phyloP scores from a whole-genome alignment of 2,113 vertebrate species.

The Colistium nudipinnis region DNA sequence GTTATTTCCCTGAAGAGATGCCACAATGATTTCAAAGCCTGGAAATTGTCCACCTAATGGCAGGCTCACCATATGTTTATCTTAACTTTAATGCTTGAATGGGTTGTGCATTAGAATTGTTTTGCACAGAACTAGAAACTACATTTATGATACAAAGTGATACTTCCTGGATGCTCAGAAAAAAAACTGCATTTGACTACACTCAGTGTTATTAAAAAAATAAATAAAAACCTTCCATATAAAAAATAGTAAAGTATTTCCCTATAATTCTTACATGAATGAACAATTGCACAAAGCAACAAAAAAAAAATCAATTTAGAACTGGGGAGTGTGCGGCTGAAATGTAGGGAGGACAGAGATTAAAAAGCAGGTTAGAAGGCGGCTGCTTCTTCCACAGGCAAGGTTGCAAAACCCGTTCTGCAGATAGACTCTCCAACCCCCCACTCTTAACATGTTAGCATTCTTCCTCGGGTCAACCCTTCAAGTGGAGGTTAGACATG shows the following conservation, averaged over 20 bases:
- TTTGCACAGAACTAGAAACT: not conserved
- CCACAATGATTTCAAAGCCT: conserved; percentile 5
- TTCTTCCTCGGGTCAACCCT: conserved; percentile 70
- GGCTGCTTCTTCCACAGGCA: conserved; percentile 55
- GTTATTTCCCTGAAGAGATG: not conserved
- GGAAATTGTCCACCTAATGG: conserved; percentile 9
- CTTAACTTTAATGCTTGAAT: conserved; percentile 13
- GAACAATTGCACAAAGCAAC: conserved; percentile 9
- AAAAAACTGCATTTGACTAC: not conserved
- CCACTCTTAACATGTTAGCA: conserved; percentile 60
- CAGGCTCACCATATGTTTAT: conserved; percentile 5
- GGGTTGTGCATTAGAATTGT: not conserved
- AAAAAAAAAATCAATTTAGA: conserved; percentile 18
- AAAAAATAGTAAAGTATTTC: not conserved
- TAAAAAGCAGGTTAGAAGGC: conserved; percentile 66
- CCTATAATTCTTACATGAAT: conserved; percentile 18
- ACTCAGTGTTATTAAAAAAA: not conserved
- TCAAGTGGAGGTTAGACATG: conserved; percentile 62
- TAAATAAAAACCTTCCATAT: not conserved
- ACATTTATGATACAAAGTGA: not conserved
- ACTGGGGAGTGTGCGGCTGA: conserved; percentile 48
- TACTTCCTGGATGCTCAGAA: not conserved
- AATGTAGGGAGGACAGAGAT: conserved; percentile 71
- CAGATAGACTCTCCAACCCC: conserved; percentile 58
- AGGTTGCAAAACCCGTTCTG: conserved; percentile 69